These are phyloP conservation scores for Pygathrix nemaeus DNA, from an alignment of 2,113 vertebrate species.

Conservation along the genomic window DNA sequence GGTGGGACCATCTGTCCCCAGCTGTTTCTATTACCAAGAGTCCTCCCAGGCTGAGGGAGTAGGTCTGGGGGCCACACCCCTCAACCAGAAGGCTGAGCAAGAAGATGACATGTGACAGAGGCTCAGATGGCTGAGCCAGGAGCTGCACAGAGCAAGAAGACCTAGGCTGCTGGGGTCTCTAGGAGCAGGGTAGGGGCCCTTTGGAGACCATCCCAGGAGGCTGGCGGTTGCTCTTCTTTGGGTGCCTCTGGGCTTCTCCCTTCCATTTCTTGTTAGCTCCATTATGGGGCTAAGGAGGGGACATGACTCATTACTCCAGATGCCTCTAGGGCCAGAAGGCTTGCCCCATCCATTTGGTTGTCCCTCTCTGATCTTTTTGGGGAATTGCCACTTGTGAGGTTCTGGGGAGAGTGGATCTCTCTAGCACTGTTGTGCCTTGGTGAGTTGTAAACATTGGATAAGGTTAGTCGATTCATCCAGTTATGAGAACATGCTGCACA, in stretches of 20 bases:
- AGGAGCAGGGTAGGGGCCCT: not conserved
- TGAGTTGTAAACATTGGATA: not conserved
- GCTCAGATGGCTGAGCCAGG: not conserved
- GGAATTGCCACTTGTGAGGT: not conserved
- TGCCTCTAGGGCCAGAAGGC: not conserved
- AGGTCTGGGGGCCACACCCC: accelerated
- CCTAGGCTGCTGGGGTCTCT: not conserved
- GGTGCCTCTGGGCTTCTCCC: not conserved
- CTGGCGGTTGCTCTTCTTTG: not conserved
- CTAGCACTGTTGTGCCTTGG: not conserved
- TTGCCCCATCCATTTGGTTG: not conserved
- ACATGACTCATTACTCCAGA: not conserved
- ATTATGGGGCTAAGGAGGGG: not conserved
- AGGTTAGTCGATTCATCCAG: not conserved
- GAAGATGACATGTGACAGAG: not conserved
- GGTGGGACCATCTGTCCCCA: not conserved
- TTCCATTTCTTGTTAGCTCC: not conserved
- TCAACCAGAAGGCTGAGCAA: not conserved
- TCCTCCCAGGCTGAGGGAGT: not conserved
- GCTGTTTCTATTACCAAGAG: not conserved
- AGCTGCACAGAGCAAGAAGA: not conserved
- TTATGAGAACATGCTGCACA: not conserved
- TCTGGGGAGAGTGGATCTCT: not conserved
- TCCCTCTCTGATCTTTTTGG: not conserved
- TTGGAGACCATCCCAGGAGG: not conserved